Evolutionary conservation across 2,113 vertebrate genomes (phyloP), one percentile per base, ranked within the genome.

Genomic region (Mustelus asterias): DNA sequence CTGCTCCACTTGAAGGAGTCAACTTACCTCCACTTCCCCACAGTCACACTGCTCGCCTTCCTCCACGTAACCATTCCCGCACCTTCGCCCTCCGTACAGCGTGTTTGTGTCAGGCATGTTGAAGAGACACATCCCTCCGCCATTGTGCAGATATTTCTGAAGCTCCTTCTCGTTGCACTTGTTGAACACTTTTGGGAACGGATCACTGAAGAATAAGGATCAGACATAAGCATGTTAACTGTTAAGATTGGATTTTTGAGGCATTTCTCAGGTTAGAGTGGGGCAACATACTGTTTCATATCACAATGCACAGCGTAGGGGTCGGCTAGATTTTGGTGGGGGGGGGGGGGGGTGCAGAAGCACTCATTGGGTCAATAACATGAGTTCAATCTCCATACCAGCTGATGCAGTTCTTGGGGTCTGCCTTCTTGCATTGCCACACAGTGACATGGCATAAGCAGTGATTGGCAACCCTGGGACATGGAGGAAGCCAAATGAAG

Each of bases 21-120:
- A 67, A 26, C 97, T 97, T 96, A 99, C 99, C 98, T 99, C 98
- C 93, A 98, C 98, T 9, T 99, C 98, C 83, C 99, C 99, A 96
- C 99, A 99, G 97, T 99, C 99, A 97, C 99, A 99, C 85, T 99
- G 98, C 96, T 99, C 99, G 1, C 99, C 99, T 0, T 99, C 98
- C 97, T 99, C 99, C 97, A 99, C 97, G 97, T 99, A 99, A 26
- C 99, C 99, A 2, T 99, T 99, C 90, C 99, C 99, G 83, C 99
- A 99, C 96, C 98, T 98, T 96, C 97, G 98, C 67, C 99, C 99
- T 95, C 98, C 99, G 41, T 99, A 99, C 96, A 99, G 97, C 0
- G 96, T 97, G 96, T 97, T 98, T 90, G 98, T 99, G 97, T 99
- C 98, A 0, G 99, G 99, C 97, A 98, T 97, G 76, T 99, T 99